phyloP scores from a whole-genome alignment of 2,797 vertebrate genomes.

The Xenentodon cancila region DNA sequence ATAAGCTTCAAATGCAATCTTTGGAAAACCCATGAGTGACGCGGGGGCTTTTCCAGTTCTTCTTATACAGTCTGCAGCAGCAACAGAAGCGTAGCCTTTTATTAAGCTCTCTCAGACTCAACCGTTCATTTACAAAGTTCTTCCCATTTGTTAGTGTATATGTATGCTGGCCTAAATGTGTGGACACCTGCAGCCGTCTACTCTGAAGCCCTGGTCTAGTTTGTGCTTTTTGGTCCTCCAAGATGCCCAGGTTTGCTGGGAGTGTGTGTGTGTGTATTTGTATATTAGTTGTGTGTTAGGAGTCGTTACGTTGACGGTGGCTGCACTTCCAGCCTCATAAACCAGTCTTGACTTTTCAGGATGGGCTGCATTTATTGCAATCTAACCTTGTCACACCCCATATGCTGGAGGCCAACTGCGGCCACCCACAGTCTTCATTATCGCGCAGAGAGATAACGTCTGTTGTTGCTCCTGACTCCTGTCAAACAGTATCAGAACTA shows the following conservation, averaged over 20 bases:
- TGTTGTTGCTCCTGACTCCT: slow-evolving; percentile 3
- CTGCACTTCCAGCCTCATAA: slow-evolving; percentile 54
- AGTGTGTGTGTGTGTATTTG: slow-evolving; percentile 3
- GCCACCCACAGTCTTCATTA: slow-evolving; percentile 45
- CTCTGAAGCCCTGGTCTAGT: slow-evolving; percentile 43
- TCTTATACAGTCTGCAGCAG: not conserved
- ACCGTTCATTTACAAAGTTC: slow-evolving; percentile 13
- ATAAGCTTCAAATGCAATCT: too few relatives aligned
- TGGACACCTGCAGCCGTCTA: slow-evolving; percentile 44
- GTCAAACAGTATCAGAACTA: not conserved
- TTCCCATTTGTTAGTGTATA: slow-evolving; percentile 37
- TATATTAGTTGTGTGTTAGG: slow-evolving; percentile 16
- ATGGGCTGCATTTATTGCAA: slow-evolving; percentile 47
- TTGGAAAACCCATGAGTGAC: too few relatives aligned
- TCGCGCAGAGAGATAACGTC: slow-evolving; percentile 28
- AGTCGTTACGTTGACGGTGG: slow-evolving; percentile 50
- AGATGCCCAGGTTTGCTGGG: slow-evolving; percentile 29
- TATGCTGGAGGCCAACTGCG: slow-evolving; percentile 49
- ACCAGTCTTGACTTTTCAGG: slow-evolving; percentile 43
- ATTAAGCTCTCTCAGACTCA: slow-evolving; percentile 37
- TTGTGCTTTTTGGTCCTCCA: slow-evolving; percentile 53
- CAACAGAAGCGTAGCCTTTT: slow-evolving; percentile 30
- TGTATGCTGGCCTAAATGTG: slow-evolving; percentile 10
- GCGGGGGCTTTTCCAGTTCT: too few relatives aligned
- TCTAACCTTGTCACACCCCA: slow-evolving; percentile 48